phyloP scores from a whole-genome alignment of 2,888 invertebrate species.

The Drosophila paracracens region DNA sequence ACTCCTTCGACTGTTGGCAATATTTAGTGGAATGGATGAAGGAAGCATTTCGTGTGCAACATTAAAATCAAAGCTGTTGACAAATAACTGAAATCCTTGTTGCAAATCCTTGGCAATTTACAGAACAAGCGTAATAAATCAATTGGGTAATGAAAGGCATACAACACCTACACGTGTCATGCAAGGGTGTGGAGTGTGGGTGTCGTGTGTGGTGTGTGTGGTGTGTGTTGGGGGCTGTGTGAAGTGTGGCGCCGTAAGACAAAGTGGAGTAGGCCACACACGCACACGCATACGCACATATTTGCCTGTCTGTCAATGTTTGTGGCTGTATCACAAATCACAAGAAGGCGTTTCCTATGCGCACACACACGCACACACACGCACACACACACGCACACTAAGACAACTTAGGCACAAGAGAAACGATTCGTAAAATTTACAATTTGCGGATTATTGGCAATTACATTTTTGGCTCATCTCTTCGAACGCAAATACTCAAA shows the following conservation, averaged over 20 bases:
- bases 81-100: slow-evolving; percentile 75
- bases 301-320: slow-evolving; percentile 61
- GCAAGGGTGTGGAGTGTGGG: neutral
- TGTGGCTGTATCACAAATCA: slow-evolving; percentile 60
- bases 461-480: slow-evolving; percentile 53
- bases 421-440: slow-evolving; percentile 64
- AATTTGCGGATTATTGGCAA: slow-evolving; percentile 73
- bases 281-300: slow-evolving; percentile 11
- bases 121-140: slow-evolving; percentile 77
- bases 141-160: slow-evolving; percentile 71
- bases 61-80: slow-evolving; percentile 78
- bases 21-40: neutral
- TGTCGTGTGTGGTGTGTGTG: neutral
- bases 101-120: slow-evolving; percentile 73
- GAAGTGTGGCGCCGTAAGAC: slow-evolving; percentile 28
- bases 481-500: slow-evolving; percentile 32
- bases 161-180: slow-evolving; percentile 46
- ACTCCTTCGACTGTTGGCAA: neutral
- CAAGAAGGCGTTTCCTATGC: slow-evolving; percentile 31
- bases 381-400: slow-evolving; percentile 1
- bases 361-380: slow-evolving; percentile 10
- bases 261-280: slow-evolving; percentile 51
- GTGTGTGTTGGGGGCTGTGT: neutral
- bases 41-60: slow-evolving; percentile 32
- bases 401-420: slow-evolving; percentile 31